Percentiles rank a stretch among this genome's conserved stretches.
Conservation (phyloP, 2,888 invertebrate species). For the Eristalis pertinax region DNA sequence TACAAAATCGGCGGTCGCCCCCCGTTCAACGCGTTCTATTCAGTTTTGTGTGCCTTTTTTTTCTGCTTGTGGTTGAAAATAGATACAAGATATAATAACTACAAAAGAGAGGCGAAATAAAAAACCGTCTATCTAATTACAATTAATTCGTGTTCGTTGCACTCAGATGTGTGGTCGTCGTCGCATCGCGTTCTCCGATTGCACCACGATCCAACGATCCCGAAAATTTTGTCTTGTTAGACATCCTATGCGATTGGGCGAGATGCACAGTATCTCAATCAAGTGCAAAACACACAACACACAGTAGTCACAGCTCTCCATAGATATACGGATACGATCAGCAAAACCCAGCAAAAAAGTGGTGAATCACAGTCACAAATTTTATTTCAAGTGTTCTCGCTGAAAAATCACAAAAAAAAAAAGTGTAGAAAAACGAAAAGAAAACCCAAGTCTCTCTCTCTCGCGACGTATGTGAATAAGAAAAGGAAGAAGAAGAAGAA, state of each 20-base stretch:
- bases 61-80: slow-evolving; percentile 60
- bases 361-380: slow-evolving; percentile 65
- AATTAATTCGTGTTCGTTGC: slow-evolving; percentile 64
- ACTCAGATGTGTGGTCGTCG: slow-evolving; percentile 53
- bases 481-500: neutral
- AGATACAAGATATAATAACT: neutral
- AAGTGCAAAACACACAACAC: slow-evolving; percentile 31
- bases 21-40: slow-evolving; percentile 34
- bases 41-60: slow-evolving; percentile 9
- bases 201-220: slow-evolving; percentile 38
- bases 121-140: slow-evolving; percentile 53
- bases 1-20: slow-evolving; percentile 58
- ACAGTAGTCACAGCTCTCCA: slow-evolving; percentile 17
- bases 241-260: slow-evolving; percentile 4
- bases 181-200: slow-evolving; percentile 55
- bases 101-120: neutral
- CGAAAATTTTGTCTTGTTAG: neutral
- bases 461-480: neutral
- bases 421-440: neutral
- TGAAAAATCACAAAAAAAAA: slow-evolving; percentile 19
- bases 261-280: slow-evolving; percentile 28
- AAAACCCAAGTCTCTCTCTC: slow-evolving; percentile 5
- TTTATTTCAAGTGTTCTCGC: slow-evolving; percentile 51
- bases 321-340: neutral
- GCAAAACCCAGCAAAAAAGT: neutral